These are phyloP conservation scores for Patella caerulea DNA, from an alignment of 2,888 invertebrate genomes.

Conservation along the genomic window DNA sequence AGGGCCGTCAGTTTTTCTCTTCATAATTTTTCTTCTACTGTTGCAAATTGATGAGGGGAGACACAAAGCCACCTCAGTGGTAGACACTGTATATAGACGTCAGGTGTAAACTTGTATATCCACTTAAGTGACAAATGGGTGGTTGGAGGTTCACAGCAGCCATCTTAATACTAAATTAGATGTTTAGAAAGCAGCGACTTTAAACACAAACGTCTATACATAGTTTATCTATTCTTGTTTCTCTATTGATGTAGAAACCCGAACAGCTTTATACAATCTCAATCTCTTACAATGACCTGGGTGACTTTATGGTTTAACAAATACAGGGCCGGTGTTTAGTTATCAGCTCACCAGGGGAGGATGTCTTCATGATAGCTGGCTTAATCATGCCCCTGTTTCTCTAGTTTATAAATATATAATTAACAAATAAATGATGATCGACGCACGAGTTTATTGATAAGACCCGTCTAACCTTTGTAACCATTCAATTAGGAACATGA, in stretches of 20 bases:
- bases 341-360: background rate
- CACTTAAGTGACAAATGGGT: conserved; percentile 7
- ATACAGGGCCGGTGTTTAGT: background rate
- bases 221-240: background rate
- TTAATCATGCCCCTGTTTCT: no score
- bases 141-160: background rate
- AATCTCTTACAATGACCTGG: background rate
- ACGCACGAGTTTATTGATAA: no score
- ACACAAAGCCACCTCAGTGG: conserved; percentile 4
- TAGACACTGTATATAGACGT: conserved; percentile 3
- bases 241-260: no score
- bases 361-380: background rate
- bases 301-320: conserved; percentile 1
- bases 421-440: no score
- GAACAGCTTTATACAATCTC: background rate
- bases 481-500: no score
- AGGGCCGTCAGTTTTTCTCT: conserved; percentile 9
- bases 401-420: no score
- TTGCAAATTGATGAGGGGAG: background rate
- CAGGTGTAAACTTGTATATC: conserved; percentile 13
- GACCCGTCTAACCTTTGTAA: no score
- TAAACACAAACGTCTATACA: background rate
- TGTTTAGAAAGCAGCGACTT: background rate
- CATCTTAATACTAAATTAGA: background rate
- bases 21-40: conserved; percentile 1